These are phyloP conservation scores for Diplazon laetatorius DNA, from an alignment of 2,888 invertebrate species.

Conservation along the genomic window DNA sequence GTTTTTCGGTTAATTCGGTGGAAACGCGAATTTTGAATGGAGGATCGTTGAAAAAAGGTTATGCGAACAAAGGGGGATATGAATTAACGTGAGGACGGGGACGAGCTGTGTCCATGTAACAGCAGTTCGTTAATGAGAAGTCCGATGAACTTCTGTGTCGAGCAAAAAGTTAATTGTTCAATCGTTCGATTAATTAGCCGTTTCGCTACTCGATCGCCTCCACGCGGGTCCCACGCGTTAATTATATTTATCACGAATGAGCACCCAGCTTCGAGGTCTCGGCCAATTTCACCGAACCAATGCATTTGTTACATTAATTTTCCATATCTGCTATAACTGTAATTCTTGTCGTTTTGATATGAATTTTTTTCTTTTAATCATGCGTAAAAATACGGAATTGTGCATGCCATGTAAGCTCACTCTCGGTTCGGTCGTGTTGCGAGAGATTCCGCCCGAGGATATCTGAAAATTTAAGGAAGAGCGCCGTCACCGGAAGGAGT, in stretches of 20 bases:
- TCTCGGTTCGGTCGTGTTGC: too few species aligned
- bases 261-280: background rate
- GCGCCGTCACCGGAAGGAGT: slow-evolving; percentile 19
- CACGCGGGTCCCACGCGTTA: background rate
- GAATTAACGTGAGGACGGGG: slow-evolving; percentile 20
- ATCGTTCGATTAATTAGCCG: slow-evolving; percentile 27
- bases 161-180: slow-evolving; percentile 33
- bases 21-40: slow-evolving; percentile 11
- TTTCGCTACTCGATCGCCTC: slow-evolving; percentile 6
- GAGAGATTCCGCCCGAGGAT: slow-evolving; percentile 18
- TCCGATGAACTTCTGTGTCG: slow-evolving; percentile 45
- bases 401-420: background rate
- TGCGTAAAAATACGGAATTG: too few species aligned
- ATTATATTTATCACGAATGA: background rate
- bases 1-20: slow-evolving; percentile 24
- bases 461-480: slow-evolving; percentile 43
- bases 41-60: background rate
- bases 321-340: too few species aligned
- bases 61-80: slow-evolving; percentile 14
- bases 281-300: too few species aligned
- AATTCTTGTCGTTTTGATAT: too few species aligned
- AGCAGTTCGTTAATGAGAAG: slow-evolving; percentile 40
- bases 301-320: too few species aligned
- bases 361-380: too few species aligned
- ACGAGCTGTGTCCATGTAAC: slow-evolving; percentile 6